Base-by-base conservation (phyloP, 2,888 invertebrate species). In the Eurytoma californica region DNA sequence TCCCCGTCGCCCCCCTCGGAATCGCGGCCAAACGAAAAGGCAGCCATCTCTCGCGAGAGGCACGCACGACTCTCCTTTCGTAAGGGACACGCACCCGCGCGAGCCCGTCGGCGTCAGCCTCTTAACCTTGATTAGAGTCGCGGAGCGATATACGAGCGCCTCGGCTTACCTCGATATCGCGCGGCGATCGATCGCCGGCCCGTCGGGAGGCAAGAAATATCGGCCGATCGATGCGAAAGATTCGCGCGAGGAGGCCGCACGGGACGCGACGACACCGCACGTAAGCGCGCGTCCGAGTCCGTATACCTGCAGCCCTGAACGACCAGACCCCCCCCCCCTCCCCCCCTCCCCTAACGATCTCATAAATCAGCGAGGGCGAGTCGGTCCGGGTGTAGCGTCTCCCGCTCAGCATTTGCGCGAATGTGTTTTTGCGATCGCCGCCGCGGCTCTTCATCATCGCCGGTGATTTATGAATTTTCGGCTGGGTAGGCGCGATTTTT, bases 351-450 rank as follows among this genome's bases (percentile, higher is more conserved):
- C 82, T 81, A 81, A 82, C 81, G 82, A 82, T 80, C 82, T 82
- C 82, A 82, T 83, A 83, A 83, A 84, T 84, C 82, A 82, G 79
- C 66, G 16, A n/a, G 39, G 51, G 24, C 63, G 51, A 39, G 18
- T 2, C 57, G 65, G 55, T 55, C 51, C 55, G 58, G 24, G 16
- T 39, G 49, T 14, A n/a, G 39, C 20, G 14, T n/a, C n/a, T 30
- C 39, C 63, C 39, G 3, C 63, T 39, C 39, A 18, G 69, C 69
- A 70, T 58, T 70, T 47, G 69, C 47, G 39, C 12, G 39, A 39
- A 39, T 30, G 63, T 39, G 39, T 7, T 39, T 39, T 39, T 39
- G 39, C 39, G 39, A 39, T 39, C 39, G 39, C 39, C 39, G 39
- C 39, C 39, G 39, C 39, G 39, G 39, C 39, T 39, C 39, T 39